Evolutionary conservation across 2,113 vertebrate species (phyloP).

Genomic region (Xiphias gladius): DNA sequence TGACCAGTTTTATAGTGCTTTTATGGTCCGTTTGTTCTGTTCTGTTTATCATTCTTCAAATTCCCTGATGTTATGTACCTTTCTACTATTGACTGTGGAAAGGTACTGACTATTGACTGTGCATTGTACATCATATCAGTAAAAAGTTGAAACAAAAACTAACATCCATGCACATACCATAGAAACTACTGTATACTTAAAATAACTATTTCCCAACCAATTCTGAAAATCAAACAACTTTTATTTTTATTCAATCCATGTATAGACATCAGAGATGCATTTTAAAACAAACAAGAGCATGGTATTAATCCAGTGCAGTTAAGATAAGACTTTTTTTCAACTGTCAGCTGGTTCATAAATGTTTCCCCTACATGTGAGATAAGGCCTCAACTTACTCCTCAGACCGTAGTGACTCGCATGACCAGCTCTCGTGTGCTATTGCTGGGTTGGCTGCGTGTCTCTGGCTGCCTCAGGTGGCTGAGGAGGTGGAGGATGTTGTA

Average conservation of each 20-base stretch:
- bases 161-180: background rate
- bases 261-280: conserved; percentile 79
- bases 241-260: conserved; percentile 79
- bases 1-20: too few species aligned
- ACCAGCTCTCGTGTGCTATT: conserved; percentile 94
- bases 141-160: too few species aligned
- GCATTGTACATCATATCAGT: too few species aligned
- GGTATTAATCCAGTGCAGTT: conserved; percentile 67
- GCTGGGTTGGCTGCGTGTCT: conserved; percentile 88
- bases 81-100: background rate
- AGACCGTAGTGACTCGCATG: conserved; percentile 99
- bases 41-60: too few species aligned
- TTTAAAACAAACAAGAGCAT: conserved; percentile 76
- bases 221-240: conserved; percentile 80
- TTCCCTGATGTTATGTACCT: too few species aligned
- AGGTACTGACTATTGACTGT: too few species aligned
- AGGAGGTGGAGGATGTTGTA: conserved; percentile 98
- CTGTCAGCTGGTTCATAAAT: conserved; percentile 67
- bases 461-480: conserved; percentile 95
- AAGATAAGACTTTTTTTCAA: conserved; percentile 44
- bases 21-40: too few species aligned
- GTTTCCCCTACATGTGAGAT: conserved; percentile 58
- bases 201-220: conserved; percentile 56
- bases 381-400: conserved; percentile 86
- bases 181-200: conserved; percentile 5